A percentile compares a stretch with the other conserved stretches of the same genome.
Evolutionary conservation across 1,140 invertebrate genomes (phyloP).

Genomic region (Drosophila lowei): DNA sequence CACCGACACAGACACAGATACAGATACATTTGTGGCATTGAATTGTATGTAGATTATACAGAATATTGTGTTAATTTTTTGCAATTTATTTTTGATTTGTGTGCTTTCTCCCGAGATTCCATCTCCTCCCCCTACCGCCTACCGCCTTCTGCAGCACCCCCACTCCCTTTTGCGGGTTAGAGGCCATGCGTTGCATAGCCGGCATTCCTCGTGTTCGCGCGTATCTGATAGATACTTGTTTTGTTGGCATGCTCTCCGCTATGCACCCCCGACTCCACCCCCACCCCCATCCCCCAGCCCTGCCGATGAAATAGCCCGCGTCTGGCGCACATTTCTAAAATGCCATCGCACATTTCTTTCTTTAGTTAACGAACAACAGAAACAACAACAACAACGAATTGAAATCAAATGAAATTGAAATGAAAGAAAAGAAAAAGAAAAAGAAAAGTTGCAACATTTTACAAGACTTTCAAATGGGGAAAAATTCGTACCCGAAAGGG

Average conservation of each 20-base stretch:
- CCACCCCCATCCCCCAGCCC: too few relatives aligned
- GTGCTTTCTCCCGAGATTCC: conserved; percentile 5
- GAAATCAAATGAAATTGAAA: too few relatives aligned
- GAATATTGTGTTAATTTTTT: conserved; percentile 62
- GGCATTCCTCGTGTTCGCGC: conserved; percentile 62
- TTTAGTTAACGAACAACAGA: conserved; percentile 17
- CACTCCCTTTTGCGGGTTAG: conserved; percentile 17
- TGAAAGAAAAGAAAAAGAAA: neutral
- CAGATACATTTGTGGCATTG: conserved; percentile 2
- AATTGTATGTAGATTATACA: conserved; percentile 8
- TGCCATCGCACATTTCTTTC: conserved; percentile 68
- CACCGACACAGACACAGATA: conserved; percentile 18
- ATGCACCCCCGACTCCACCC: neutral
- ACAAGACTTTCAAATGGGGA: conserved; percentile 45
- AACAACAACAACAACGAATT: neutral
- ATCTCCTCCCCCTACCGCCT: too few relatives aligned
- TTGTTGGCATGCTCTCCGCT: conserved; percentile 50
- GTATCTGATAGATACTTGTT: conserved; percentile 59
- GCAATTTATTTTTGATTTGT: conserved; percentile 19
- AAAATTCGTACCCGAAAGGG: conserved; percentile 48
- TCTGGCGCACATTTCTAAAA: conserved; percentile 67
- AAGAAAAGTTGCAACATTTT: conserved; percentile 24
- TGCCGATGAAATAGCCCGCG: conserved; percentile 15
- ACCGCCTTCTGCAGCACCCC: neutral
- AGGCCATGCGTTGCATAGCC: conserved; percentile 67